phyloP scores from a whole-genome alignment of 1,140 invertebrate genomes.

The Rhynchophorus ferrugineus region DNA sequence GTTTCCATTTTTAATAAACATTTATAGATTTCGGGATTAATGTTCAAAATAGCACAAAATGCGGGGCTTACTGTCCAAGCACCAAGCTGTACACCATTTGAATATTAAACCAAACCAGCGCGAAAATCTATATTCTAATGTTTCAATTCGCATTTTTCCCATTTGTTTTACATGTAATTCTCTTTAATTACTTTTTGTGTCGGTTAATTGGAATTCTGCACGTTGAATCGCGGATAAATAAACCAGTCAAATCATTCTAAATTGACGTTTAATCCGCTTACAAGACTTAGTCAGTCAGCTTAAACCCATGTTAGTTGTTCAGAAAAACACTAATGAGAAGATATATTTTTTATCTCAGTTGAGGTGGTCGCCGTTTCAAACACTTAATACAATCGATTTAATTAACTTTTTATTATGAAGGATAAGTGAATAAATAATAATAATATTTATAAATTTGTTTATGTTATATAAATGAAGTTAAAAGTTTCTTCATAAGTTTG shows the following conservation, averaged over 20 bases:
- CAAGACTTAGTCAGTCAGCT: conserved; percentile 20
- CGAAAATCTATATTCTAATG: conserved; percentile 1
- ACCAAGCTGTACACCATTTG: not conserved
- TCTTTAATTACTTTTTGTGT: conserved; percentile 21
- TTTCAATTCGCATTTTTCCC: conserved; percentile 2
- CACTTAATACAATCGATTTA: too few species aligned
- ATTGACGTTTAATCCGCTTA: conserved; percentile 23
- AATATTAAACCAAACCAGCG: not conserved
- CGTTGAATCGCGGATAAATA: conserved; percentile 21
- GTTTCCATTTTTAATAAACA: too few species aligned
- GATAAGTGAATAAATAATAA: too few species aligned
- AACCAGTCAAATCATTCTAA: conserved; percentile 20
- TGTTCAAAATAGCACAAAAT: not conserved
- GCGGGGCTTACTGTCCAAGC: not conserved
- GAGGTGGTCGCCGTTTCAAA: too few species aligned
- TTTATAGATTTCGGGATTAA: not conserved
- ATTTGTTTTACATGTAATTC: conserved; percentile 16
- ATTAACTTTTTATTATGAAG: too few species aligned
- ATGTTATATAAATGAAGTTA: too few species aligned
- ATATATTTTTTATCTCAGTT: conserved; percentile 9
- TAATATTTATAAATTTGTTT: too few species aligned
- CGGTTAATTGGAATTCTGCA: conserved; percentile 19
- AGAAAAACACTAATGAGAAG: conserved; percentile 19
- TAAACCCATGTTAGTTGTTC: conserved; percentile 12
- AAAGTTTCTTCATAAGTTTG: too few species aligned